Percentiles rank a stretch among this genome's conserved stretches.
phyloP scores from a whole-genome alignment of 2,888 invertebrate species.

The Flexamia atlantica region DNA sequence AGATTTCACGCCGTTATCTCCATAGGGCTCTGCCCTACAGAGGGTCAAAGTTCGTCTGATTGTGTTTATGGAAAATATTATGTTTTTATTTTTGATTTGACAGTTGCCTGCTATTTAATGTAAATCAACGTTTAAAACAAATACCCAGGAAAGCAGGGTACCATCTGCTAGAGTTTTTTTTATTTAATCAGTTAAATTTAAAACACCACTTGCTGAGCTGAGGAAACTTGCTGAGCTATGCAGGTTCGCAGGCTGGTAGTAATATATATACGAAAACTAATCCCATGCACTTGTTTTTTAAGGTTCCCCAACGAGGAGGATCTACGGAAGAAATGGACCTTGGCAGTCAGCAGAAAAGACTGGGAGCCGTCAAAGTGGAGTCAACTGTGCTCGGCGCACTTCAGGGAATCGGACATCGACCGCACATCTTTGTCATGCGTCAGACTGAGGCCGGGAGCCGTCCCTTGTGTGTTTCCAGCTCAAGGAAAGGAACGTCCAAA shows the following conservation, averaged over 20 bases:
- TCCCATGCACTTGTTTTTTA: conserved; percentile 4
- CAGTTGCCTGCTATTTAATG: too few relatives aligned
- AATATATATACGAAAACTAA: background rate
- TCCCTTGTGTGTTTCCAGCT: conserved; percentile 54
- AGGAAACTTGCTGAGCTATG: background rate
- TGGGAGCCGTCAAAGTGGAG: conserved; percentile 63
- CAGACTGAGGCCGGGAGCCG: conserved; percentile 45
- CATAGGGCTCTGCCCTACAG: too few relatives aligned
- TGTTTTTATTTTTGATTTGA: too few relatives aligned
- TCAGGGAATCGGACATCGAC: conserved; percentile 62
- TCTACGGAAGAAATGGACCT: conserved; percentile 56
- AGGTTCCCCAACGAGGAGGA: conserved; percentile 58
- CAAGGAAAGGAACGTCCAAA: conserved; percentile 34
- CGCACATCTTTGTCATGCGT: conserved; percentile 47
- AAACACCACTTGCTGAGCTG: background rate
- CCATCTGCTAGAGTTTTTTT: too few relatives aligned
- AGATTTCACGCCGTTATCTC: too few relatives aligned
- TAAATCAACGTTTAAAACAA: too few relatives aligned
- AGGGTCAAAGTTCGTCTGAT: too few relatives aligned
- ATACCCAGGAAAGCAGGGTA: too few relatives aligned
- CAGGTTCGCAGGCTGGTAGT: background rate
- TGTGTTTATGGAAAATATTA: too few relatives aligned
- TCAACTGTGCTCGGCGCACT: conserved; percentile 61
- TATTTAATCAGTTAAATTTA: background rate
- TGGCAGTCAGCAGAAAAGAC: conserved; percentile 56